Conservation (phyloP, 2,797 vertebrate genomes). For the Anguilla pacifica region DNA sequence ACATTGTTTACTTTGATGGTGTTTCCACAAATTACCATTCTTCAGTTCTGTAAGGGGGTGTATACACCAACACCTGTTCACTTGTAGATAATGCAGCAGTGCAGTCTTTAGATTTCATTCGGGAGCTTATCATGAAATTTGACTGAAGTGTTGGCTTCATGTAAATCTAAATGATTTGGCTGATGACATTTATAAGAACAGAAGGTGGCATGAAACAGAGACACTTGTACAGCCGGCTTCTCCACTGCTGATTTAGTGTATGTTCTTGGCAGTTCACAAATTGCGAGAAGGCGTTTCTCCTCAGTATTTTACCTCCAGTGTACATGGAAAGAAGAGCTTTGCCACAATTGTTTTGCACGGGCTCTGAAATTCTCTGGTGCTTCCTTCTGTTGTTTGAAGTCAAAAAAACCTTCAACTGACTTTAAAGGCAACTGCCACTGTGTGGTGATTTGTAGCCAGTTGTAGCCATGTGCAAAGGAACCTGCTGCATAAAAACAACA, state of each 20-base stretch:
- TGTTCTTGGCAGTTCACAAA: not conserved
- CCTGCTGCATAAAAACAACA: not conserved
- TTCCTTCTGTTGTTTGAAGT: not conserved
- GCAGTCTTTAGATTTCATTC: not conserved
- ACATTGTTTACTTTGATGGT: not conserved
- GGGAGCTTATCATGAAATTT: not conserved
- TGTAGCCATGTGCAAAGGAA: too few species aligned
- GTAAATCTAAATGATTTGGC: not conserved
- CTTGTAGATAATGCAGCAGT: too few species aligned
- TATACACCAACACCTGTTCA: too few species aligned
- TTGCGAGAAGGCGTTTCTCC: not conserved
- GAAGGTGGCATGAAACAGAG: not conserved
- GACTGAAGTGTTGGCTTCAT: not conserved
- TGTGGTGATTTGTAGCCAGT: not conserved
- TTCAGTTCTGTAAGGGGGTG: too few species aligned
- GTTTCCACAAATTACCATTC: not conserved
- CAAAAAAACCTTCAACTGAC: not conserved
- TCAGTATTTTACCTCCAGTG: not conserved
- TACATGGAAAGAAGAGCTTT: not conserved
- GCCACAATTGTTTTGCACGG: not conserved
- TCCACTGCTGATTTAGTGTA: not conserved
- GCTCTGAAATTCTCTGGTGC: not conserved
- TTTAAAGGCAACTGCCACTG: not conserved
- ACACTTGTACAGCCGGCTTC: not conserved
- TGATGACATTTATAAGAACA: not conserved